phyloP scores from a whole-genome alignment of 1,140 invertebrate species.

The Vanessa tameamea region DNA sequence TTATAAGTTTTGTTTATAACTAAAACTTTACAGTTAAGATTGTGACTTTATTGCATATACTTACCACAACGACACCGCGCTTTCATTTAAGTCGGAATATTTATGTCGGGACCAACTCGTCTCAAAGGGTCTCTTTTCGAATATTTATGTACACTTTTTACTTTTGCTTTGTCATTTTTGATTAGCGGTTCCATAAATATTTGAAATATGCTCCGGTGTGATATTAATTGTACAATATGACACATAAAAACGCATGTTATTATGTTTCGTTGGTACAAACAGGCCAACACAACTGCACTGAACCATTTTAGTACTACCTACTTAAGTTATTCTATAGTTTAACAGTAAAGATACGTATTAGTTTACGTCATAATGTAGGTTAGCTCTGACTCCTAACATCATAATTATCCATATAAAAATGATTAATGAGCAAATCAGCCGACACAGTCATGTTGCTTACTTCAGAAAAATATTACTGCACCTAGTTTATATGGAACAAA shows the following conservation, averaged over 20 bases:
- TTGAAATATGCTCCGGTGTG: conserved; percentile 4
- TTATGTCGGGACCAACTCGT: conserved; percentile 52
- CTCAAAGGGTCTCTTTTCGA: conserved; percentile 46
- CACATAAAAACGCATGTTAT: background rate
- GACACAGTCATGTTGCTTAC: too few species aligned
- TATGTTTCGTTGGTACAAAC: background rate
- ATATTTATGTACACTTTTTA: conserved; percentile 52
- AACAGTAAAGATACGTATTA: too few species aligned
- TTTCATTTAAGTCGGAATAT: conserved; percentile 64
- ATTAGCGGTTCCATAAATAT: conserved; percentile 22
- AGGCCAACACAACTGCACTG: background rate
- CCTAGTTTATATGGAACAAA: too few species aligned
- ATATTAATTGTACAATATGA: conserved; percentile 1
- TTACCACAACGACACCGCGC: conserved; percentile 44
- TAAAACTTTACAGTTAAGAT: too few species aligned
- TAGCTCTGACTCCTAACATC: too few species aligned
- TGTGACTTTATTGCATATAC: conserved; percentile 13
- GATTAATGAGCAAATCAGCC: background rate
- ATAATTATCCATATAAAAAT: background rate
- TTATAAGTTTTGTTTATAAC: too few species aligned
- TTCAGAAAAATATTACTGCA: too few species aligned
- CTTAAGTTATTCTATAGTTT: too few species aligned
- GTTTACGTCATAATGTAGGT: too few species aligned
- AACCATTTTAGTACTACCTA: background rate
- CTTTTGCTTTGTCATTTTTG: conserved; percentile 22